Evolutionary conservation across 2,113 vertebrate species (phyloP).

Genomic region (Rhegmatorhina hoffmannsi): DNA sequence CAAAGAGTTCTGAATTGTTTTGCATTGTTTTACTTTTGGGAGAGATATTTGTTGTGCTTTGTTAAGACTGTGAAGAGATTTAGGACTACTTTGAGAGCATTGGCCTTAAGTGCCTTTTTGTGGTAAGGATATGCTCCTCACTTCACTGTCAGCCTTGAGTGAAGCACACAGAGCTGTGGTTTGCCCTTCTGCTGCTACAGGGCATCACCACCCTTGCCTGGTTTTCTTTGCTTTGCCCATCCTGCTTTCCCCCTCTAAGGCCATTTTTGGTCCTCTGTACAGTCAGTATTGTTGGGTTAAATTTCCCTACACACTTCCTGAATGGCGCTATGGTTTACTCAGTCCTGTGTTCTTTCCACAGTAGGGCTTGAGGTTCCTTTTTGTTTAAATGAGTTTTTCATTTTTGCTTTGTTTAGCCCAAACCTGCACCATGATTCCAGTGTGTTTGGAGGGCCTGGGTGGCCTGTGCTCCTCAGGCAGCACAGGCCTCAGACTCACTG

Average conservation of each 20-base stretch:
- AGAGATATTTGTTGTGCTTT: not conserved
- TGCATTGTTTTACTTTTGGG: not conserved
- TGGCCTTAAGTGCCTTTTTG: not conserved
- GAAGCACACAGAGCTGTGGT: not conserved
- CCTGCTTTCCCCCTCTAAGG: not conserved
- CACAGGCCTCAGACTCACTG: not conserved
- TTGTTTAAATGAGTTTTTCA: not conserved
- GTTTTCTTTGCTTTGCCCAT: not conserved
- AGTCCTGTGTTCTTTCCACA: not conserved
- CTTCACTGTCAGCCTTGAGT: not conserved
- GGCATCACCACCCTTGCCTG: not conserved
- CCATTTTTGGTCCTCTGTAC: not conserved
- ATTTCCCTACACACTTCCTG: fast-evolving
- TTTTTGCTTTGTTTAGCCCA: not conserved
- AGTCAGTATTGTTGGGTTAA: not conserved
- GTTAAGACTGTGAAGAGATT: not conserved
- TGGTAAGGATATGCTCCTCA: fast-evolving
- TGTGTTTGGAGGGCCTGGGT: not conserved
- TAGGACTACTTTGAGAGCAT: not conserved
- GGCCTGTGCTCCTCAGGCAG: not conserved
- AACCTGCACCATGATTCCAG: not conserved
- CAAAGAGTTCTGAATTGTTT: not conserved
- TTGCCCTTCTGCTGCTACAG: not conserved
- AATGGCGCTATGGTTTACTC: not conserved
- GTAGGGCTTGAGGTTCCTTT: not conserved